Evolutionary conservation across 2,113 vertebrate species (phyloP), one percentile per base, ranked within the genome.

Genomic region (Clupea harengus): DNA sequence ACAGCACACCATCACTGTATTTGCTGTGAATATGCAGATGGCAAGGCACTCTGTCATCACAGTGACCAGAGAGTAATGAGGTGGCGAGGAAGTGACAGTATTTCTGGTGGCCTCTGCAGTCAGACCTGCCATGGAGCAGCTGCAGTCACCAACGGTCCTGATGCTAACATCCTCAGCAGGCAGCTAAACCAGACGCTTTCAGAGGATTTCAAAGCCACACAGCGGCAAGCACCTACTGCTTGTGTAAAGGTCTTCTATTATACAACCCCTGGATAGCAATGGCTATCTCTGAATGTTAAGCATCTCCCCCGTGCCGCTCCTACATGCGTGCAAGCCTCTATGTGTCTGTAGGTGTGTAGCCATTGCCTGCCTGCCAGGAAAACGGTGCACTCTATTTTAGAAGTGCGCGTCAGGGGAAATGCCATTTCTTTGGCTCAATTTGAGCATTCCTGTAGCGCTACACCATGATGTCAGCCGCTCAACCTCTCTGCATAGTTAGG

Each of bases 21-120:
- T 4, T 75, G 72, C 28, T 72, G 28, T 72, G 28, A 39, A 80
- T 88, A 88, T 88, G 87, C 84, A 88, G 84, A 88, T 87, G 72
- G 83, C 85, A 82, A 83, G 72, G 45, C 60, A 78, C 87, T 85
- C 67, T 44, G 84, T 88, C 83, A 57, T 82, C 84, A 85, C 87
- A 85, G 83, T 84, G 85, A 81, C 84, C 9, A 54, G n/a, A 81
- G 50, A 72, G 52, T 46, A 46, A 83, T 81, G 87, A 84, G 85
- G 84, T 80, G 50, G 50, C 50, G 72, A 82, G 81, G 67, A 83
- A 57, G 67, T 50, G 87, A 88, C 84, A 83, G 45, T 46, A 81
- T n/a, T 52, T 85, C 49, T 57, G 67, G 81, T 82, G 80, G 84
- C 67, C 28, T 45, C 72, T 39, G 72, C 39, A 75, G 72, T 75